A percentile compares a stretch with the other conserved stretches of the same genome.
These are phyloP conservation scores for Sarcophaga subvicina DNA, from an alignment of 2,888 invertebrate species.

Conservation along the genomic window DNA sequence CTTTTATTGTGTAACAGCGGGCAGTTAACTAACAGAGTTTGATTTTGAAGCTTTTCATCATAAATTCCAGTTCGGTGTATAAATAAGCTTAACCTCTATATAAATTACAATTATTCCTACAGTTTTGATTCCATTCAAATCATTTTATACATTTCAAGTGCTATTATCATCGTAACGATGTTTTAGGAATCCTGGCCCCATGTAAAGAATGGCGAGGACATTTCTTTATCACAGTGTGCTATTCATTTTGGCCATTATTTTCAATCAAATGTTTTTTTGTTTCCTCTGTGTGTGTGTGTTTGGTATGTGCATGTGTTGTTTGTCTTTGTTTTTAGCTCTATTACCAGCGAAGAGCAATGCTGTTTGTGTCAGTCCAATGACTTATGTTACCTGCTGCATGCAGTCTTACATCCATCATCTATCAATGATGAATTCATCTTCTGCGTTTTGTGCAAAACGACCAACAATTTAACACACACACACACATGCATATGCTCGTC, in stretches of 20 bases:
- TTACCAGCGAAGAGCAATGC: slow-evolving; percentile 54
- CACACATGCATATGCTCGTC: slow-evolving; percentile 34
- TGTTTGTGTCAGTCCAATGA: slow-evolving; percentile 72
- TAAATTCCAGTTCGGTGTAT: too few relatives aligned
- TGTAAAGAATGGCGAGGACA: background rate
- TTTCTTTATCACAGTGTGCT: slow-evolving; percentile 11
- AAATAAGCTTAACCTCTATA: too few relatives aligned
- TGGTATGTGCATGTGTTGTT: slow-evolving; percentile 49
- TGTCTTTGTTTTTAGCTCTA: slow-evolving; percentile 58
- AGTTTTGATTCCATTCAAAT: too few relatives aligned
- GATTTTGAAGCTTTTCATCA: too few relatives aligned
- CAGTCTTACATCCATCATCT: slow-evolving; percentile 76
- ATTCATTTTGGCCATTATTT: slow-evolving; percentile 55
- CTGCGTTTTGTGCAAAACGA: slow-evolving; percentile 71
- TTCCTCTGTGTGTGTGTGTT: slow-evolving; percentile 20
- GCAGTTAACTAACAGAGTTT: too few relatives aligned
- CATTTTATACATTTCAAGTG: too few relatives aligned
- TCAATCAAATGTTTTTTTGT: slow-evolving; percentile 41
- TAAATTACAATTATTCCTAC: too few relatives aligned
- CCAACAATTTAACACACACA: slow-evolving; percentile 40
- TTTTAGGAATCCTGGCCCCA: background rate
- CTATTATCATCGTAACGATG: too few relatives aligned
- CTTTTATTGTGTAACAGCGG: too few relatives aligned
- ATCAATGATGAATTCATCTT: slow-evolving; percentile 79
- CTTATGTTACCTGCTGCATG: slow-evolving; percentile 78